Evolutionary conservation across 2,113 vertebrate species (phyloP), one percentile per base, ranked within the genome.

Genomic region (Kobus ellipsiprymnus): DNA sequence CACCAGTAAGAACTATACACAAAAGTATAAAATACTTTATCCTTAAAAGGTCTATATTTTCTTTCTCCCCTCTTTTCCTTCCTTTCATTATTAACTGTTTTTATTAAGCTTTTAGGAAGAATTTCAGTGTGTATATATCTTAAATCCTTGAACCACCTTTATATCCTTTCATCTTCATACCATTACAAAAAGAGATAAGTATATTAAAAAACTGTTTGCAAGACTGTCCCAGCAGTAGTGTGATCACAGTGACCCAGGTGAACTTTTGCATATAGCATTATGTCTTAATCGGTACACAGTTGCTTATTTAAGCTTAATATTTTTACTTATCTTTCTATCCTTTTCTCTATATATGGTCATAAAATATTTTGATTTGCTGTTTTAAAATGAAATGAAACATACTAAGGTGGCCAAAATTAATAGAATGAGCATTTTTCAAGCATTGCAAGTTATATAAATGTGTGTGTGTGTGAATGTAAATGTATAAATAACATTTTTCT

Each of bases 241-340:
- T 90, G 52, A 81, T 12, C 21, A 82, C 21, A 82, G 2, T 90
- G 11, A 33, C 80, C 85, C 23, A 82, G 54, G 27, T 55, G 40
- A 89, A 60, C 80, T 91, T 88, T 89, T 95, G 33, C 59, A 44
- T 7, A 19, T 25, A 60, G 87, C 14, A 33, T 55, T 29, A n/a
- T 71, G 17, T 87, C 14, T 59, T 92, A 77, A 80, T 62, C 77
- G 52, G 10, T 40, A 36, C 44, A 62, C 40, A 44, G 6, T 50
- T 90, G 48, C 6, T 86, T 89, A 64, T 57, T 92, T 88, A 94
- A 54, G 36, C 8, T 74, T 94, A 85, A 60, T 64, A 57, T 7
- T 91, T 87, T 94, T 93, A 87, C 44, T 95, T 90, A 33, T 62
- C 90, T 91, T 97, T 83, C 5, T 74, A 7, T 77, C 87, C 60